Percentiles rank a stretch among this genome's conserved stretches.
phyloP scores from a whole-genome alignment of 2,797 vertebrate genomes.

The Gymnoscopelus braueri region DNA sequence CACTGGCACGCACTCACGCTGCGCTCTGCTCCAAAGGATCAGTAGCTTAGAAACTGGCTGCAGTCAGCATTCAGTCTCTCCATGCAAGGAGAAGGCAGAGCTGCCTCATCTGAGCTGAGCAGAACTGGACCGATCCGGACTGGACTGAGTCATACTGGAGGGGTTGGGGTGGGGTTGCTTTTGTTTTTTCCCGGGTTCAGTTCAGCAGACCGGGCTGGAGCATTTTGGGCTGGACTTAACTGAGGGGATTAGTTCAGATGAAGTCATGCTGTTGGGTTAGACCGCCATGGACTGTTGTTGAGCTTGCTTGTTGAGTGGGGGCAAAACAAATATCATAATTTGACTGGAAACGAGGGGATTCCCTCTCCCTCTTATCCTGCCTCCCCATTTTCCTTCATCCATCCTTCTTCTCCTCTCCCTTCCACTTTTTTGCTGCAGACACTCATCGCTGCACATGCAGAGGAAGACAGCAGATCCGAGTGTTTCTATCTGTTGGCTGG shows the following conservation, averaged over 20 bases:
- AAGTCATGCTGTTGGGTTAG: constrained; percentile 40
- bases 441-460: constrained; percentile 72
- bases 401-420: constrained; percentile 66
- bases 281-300: constrained; percentile 39
- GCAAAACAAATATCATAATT: constrained; percentile 19
- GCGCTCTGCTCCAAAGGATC: constrained; percentile 79
- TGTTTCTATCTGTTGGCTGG: constrained; percentile 60
- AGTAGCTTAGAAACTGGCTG: constrained; percentile 81
- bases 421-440: constrained; percentile 67
- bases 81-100: constrained; percentile 56
- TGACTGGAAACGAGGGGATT: constrained; percentile 61
- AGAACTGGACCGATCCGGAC: constrained; percentile 43
- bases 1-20: constrained; percentile 46
- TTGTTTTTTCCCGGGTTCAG: constrained; percentile 10
- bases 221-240: constrained; percentile 31
- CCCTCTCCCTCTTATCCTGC: constrained; percentile 56
- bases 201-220: constrained; percentile 23
- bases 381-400: constrained; percentile 49
- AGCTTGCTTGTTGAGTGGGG: constrained; percentile 33
- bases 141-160: constrained; percentile 49
- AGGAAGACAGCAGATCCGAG: constrained; percentile 71
- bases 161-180: constrained; percentile 29
- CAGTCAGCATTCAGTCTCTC: constrained; percentile 78
- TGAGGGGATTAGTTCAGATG: constrained; percentile 48
- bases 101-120: constrained; percentile 54